Evolutionary conservation across 2,113 vertebrate species (phyloP).

Genomic region (Eidolon helvum): DNA sequence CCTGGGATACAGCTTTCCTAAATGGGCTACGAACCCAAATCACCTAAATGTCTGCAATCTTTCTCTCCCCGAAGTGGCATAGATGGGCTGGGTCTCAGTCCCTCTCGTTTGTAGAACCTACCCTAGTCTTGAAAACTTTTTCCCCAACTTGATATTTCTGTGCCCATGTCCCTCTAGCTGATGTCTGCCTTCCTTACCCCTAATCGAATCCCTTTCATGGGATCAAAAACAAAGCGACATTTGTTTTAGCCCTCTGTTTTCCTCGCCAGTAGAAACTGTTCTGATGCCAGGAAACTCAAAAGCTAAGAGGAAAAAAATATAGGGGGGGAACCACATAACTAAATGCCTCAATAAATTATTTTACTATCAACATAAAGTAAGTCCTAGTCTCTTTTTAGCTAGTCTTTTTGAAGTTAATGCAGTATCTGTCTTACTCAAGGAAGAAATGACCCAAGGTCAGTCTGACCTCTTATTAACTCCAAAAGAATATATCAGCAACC

Average conservation of each 20-base stretch:
- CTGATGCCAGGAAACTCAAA: not conserved
- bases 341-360: conserved; percentile 20
- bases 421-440: not conserved
- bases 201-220: not conserved
- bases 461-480: not conserved
- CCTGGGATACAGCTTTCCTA: not conserved
- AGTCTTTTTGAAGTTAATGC: conserved; percentile 13
- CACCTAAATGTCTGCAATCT: not conserved
- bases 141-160: not conserved
- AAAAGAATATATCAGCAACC: not conserved
- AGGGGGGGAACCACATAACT: not conserved
- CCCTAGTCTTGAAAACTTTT: not conserved
- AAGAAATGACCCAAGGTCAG: not conserved
- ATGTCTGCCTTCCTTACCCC: not conserved
- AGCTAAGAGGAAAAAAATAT: not conserved
- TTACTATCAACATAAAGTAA: not conserved
- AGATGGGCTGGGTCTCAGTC: not conserved
- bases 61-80: not conserved
- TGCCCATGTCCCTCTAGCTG: not conserved
- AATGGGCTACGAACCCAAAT: not conserved
- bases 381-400: not conserved
- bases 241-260: not conserved
- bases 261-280: not conserved
- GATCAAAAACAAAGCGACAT: not conserved
- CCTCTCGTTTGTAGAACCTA: not conserved